A percentile compares a stretch with the other conserved stretches of the same genome.
phyloP scores from a whole-genome alignment of 2,888 invertebrate genomes.

The Perithous albicinctus region DNA sequence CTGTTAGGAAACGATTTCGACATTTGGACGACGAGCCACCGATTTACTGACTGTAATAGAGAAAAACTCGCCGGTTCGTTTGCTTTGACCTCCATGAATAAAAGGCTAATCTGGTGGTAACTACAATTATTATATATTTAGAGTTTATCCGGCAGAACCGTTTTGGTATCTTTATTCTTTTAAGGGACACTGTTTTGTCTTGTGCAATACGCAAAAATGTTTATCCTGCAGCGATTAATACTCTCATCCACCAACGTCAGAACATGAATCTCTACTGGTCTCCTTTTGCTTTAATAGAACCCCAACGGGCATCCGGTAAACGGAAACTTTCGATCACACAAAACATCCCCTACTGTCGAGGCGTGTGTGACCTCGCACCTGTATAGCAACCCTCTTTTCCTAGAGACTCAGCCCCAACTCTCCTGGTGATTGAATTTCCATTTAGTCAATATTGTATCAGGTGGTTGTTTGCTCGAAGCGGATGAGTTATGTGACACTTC shows the following conservation, averaged over 20 bases:
- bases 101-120: neutral
- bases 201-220: neutral
- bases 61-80: conserved; percentile 43
- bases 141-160: neutral
- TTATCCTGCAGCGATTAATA: conserved; percentile 26
- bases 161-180: neutral
- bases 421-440: conserved; percentile 41
- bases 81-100: conserved; percentile 30
- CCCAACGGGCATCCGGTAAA: conserved; percentile 33
- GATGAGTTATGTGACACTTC: conserved; percentile 25
- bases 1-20: conserved; percentile 72
- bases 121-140: neutral
- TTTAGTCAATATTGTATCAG: neutral
- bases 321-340: conserved; percentile 44
- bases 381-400: conserved; percentile 3
- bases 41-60: conserved; percentile 70
- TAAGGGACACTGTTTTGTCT: neutral
- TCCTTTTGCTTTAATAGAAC: neutral
- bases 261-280: too few species aligned
- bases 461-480: conserved; percentile 7
- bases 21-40: conserved; percentile 76
- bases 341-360: conserved; percentile 29
- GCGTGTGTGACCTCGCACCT: conserved; percentile 45
- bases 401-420: conserved; percentile 8
- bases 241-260: neutral